Evolutionary conservation across 2,113 vertebrate species (phyloP).

Genomic region (Salminus brasiliensis): DNA sequence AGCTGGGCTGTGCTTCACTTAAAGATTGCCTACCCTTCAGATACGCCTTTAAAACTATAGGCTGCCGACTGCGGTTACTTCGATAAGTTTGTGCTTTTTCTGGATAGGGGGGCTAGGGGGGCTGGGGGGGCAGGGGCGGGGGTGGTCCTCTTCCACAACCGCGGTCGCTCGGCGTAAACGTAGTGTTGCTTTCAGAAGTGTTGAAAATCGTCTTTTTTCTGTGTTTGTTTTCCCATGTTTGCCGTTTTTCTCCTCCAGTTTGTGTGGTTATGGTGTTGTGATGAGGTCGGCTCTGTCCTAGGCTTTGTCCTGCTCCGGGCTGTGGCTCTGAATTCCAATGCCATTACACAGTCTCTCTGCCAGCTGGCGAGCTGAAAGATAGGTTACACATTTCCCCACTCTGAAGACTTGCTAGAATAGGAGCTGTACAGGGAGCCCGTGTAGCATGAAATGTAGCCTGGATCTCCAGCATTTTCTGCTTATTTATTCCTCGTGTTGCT

Average conservation of each 20-base stretch:
- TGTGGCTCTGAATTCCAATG: conserved; percentile 34
- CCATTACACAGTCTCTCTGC: conserved; percentile 26
- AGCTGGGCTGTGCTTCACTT: not conserved
- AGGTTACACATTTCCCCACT: conserved; percentile 1
- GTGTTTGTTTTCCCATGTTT: not conserved
- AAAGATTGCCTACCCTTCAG: not conserved
- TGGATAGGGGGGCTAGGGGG: not conserved
- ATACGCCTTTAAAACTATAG: not conserved
- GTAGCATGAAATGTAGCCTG: not conserved
- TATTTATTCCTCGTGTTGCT: not conserved
- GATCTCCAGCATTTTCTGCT: not conserved
- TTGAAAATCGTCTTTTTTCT: not conserved
- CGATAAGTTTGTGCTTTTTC: conserved; percentile 1
- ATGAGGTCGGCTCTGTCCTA: not conserved
- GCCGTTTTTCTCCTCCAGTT: not conserved
- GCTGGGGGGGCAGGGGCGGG: not conserved
- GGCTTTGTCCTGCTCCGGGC: conserved; percentile 7
- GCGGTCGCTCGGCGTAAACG: not conserved
- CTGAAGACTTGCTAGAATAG: not conserved
- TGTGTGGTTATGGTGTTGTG: conserved; percentile 7
- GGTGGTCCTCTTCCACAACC: not conserved
- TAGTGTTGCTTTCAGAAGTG: not conserved
- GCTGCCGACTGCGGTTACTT: not conserved
- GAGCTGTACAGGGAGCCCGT: not conserved
- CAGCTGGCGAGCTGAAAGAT: conserved; percentile 40